Evolutionary conservation across 2,888 invertebrate genomes (phyloP).

Genomic region (Blastobasis lacticolella): DNA sequence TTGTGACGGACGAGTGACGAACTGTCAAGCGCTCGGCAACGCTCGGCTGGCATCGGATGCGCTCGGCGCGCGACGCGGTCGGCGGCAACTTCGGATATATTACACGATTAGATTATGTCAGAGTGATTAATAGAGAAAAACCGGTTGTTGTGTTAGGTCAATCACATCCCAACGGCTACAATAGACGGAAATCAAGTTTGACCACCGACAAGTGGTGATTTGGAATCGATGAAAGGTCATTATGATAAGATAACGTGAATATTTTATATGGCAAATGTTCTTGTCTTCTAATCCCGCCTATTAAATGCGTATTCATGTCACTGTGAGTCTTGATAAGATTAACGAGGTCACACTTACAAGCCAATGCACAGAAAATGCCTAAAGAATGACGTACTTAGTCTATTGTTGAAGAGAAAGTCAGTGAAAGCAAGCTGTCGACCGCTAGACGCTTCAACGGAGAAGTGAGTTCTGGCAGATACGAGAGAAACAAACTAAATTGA

Average conservation of each 20-base stretch:
- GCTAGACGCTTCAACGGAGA: constrained; percentile 24
- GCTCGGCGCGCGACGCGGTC: constrained; percentile 17
- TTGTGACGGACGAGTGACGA: constrained; percentile 63
- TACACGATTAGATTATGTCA: constrained; percentile 56
- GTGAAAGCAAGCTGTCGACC: constrained; percentile 27
- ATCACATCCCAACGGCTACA: constrained; percentile 37
- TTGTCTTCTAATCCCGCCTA: no score
- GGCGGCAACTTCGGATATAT: constrained; percentile 27
- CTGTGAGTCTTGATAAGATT: no score
- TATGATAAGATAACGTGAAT: constrained; percentile 16
- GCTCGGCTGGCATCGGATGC: constrained; percentile 37
- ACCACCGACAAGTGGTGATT: constrained; percentile 33
- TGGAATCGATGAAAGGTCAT: constrained; percentile 17
- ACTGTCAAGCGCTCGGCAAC: constrained; percentile 57
- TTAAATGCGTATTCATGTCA: no score
- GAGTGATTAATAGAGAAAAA: constrained; percentile 46
- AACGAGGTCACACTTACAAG: background rate
- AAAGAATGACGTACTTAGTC: constrained; percentile 13
- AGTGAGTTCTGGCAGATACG: constrained; percentile 12
- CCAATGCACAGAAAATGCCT: background rate
- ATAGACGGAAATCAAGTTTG: constrained; percentile 28
- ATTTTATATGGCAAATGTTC: background rate
- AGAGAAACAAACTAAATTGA: background rate
- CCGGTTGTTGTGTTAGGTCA: constrained; percentile 53
- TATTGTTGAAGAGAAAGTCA: constrained; percentile 34